Base-by-base conservation (phyloP, 1,140 invertebrate species). In the Hirudo medicinalis region DNA sequence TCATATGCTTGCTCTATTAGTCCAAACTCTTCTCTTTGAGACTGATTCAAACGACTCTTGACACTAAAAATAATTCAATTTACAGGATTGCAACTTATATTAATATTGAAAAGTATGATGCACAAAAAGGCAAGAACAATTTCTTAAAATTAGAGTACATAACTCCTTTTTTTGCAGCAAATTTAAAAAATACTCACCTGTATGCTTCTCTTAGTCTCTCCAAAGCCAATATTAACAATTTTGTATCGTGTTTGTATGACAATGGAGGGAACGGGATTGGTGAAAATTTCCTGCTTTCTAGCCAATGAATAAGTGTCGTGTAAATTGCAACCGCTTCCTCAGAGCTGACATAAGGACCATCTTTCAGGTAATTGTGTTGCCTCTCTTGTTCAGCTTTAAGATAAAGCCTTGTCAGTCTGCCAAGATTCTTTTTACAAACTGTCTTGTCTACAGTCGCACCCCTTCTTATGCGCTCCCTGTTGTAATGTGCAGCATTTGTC, bases 401-500 rank as follows among this genome's bases (percentile, higher is more conserved):
- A 79, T 99, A 99, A 0, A 99, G 84, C 70, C 97, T 86, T 0
- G 97, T 99, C 8, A 99, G 83, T 36, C 96, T 86, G 11, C 97
- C 97, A 60, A 99, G 86, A 85, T 99, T 99, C 83, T 99, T 99
- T 81, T 99, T 99, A 82, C 96, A 99, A 0, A 99, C 97, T 0
- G 97, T 99, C 82, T 99, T 99, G 80, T 99, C 96, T 25, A 82
- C 82, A 27, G 85, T 86, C 20, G 85, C 85, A 11, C 85, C 85
- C 71, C 85, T 77, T 40, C 85, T 74, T 71, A 85, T 85, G 75
- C 97, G 86, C 82, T 99, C 97, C 32, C 97, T 86, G 84, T 99
- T 99, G 81, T 99, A 99, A 84, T 99, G 97, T 2, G 96, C 96
- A 0, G 97, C 99, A 82, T 99, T 99, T 0, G 97, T 99, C 97